Percentiles rank a stretch among this genome's conserved stretches.
These are phyloP conservation scores for Cephalotes varians DNA, from an alignment of 2,888 invertebrate genomes.

Conservation along the genomic window DNA sequence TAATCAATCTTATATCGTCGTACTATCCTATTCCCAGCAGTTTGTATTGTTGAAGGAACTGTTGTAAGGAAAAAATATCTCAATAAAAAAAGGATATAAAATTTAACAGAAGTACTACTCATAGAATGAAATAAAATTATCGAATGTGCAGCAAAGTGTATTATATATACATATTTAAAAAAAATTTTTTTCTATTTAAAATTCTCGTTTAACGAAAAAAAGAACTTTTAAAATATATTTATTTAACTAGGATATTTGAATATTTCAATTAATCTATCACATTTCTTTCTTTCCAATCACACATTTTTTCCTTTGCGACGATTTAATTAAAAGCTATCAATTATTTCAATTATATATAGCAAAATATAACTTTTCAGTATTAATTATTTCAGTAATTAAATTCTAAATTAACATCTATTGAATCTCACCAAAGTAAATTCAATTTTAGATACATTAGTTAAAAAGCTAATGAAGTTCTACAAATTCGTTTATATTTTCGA, in stretches of 20 bases:
- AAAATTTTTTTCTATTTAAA: neutral
- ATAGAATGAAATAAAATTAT: neutral
- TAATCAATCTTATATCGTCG: neutral
- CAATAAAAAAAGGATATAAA: neutral
- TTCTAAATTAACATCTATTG: neutral
- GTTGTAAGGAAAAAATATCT: neutral
- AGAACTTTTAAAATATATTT: neutral
- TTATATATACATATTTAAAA: neutral
- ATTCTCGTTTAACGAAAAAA: neutral
- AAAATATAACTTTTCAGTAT: neutral
- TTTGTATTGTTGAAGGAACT: neutral
- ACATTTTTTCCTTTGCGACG: neutral
- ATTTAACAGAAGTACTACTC: neutral
- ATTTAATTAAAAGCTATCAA: slow-evolving; percentile 14
- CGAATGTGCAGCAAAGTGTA: neutral
- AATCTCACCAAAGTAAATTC: neutral
- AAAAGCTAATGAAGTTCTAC: neutral
- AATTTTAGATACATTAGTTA: neutral
- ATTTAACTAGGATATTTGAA: neutral
- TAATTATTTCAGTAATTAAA: neutral
- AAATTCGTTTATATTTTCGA: neutral
- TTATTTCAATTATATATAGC: neutral
- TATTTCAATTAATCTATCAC: neutral
- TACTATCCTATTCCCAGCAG: neutral
- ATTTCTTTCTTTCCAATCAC: neutral